Conservation (phyloP, 1,140 invertebrate species). For the Tetragnatha versicolor region DNA sequence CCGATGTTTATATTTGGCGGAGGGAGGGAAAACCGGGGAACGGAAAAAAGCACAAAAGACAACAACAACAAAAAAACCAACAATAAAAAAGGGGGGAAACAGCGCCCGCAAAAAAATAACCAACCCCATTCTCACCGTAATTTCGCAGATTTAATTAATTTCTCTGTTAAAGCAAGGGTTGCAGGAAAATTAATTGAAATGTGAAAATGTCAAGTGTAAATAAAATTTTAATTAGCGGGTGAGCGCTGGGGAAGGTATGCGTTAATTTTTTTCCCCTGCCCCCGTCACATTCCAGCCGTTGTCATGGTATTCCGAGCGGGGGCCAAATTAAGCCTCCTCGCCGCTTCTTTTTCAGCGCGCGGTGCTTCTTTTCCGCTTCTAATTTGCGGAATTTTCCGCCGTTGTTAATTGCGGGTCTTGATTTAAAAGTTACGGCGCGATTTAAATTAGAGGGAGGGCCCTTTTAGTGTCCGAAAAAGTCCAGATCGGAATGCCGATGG, state of each 20-base stretch:
- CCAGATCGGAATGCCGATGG: conserved; percentile 15
- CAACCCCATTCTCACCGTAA: conserved; percentile 28
- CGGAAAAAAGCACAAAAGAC: conserved; percentile 3
- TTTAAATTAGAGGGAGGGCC: conserved; percentile 45
- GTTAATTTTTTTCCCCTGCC: conserved; percentile 46
- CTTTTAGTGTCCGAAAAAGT: conserved; percentile 35
- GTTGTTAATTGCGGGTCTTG: conserved; percentile 54
- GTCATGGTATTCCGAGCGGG: conserved; percentile 42
- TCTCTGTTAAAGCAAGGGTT: conserved; percentile 48
- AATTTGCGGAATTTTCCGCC: conserved; percentile 50
- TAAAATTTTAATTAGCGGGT: conserved; percentile 55
- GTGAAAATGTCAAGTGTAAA: conserved; percentile 56
- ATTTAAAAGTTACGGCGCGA: conserved; percentile 54
- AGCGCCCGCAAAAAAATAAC: background rate
- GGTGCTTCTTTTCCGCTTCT: conserved; percentile 26
- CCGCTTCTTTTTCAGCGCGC: background rate
- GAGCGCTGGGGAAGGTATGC: conserved; percentile 46
- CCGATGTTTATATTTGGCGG: conserved; percentile 46
- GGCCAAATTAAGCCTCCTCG: conserved; percentile 35
- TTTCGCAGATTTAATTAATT: conserved; percentile 56
- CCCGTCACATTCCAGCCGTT: too few relatives aligned
- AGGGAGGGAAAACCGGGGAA: background rate
- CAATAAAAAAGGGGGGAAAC: background rate
- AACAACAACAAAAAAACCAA: background rate
- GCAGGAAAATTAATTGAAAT: conserved; percentile 55